Base-by-base conservation (phyloP, 2,113 vertebrate genomes). In the Oryzias woworae region DNA sequence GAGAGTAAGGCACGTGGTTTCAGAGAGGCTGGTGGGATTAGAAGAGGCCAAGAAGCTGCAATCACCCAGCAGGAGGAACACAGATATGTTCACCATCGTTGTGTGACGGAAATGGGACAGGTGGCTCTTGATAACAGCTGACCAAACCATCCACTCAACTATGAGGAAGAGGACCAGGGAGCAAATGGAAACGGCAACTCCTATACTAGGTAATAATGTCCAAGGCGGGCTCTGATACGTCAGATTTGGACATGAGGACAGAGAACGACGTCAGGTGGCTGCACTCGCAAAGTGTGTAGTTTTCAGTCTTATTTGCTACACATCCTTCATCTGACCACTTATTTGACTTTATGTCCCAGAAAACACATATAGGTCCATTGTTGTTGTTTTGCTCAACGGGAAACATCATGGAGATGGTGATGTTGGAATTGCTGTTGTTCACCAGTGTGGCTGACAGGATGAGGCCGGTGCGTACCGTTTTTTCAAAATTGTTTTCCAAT, bases 41-140 rank as follows among this genome's bases (percentile, higher is more conserved):
- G 56, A 43, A 0, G 85, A 84, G 10, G 91, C 91, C 31, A 97
- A 71, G 70, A 98, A 97, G 82, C 92, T 89, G 62, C 78, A 2
- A 14, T 97, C 60, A 0, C 90, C 95, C 0, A 96, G 75, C 45
- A 98, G 84, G 3, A 96, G 92, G 14, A 94, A 95, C 0, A 81
- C 3, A 0, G 94, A 84, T 14, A 98, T 98, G 89, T 99, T 99
- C 65, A 96, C 85, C 0, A 98, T 89, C 6, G 93, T 93, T 4
- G 92, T 88, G 60, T 99, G 97, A 15, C 97, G 95, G 88, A 96
- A 95, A 48, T 94, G 94, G 1, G 97, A 95, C 41, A 96, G 94
- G 48, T 93, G 94, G 45, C 90, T 92, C 88, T 95, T 97, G 18
- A 94, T 94, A 51, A 99, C 94, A 0, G 90, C 86, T 2, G 93